Conservation (phyloP, 2,113 vertebrate genomes). For the Ornithorhynchus anatinus region DNA sequence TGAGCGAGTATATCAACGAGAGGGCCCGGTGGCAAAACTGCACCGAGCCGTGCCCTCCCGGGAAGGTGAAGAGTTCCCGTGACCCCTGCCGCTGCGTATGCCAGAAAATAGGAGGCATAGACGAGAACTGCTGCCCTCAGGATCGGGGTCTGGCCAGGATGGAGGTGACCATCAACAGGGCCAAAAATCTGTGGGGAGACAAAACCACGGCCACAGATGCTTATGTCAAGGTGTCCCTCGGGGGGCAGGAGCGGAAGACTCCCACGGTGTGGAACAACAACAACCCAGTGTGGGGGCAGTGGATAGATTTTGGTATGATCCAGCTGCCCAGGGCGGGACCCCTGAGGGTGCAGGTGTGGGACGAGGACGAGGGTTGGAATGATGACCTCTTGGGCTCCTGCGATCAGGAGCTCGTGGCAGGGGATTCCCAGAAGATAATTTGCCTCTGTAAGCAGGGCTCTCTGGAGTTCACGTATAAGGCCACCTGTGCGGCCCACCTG, state of each 20-base stretch:
- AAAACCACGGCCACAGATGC: slow-evolving; percentile 64
- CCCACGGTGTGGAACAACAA: slow-evolving; percentile 67
- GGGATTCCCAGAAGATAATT: neutral
- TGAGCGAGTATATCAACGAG: slow-evolving; percentile 62
- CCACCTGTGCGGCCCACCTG: slow-evolving; percentile 73
- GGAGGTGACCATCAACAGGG: slow-evolving; percentile 63
- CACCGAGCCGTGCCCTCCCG: slow-evolving; percentile 43
- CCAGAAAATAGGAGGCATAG: slow-evolving; percentile 48
- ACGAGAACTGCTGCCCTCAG: slow-evolving; percentile 76
- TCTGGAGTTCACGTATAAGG: slow-evolving; percentile 59
- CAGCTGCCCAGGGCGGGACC: slow-evolving; percentile 6
- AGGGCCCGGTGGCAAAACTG: slow-evolving; percentile 57
- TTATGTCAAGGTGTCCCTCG: slow-evolving; percentile 74
- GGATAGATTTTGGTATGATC: slow-evolving; percentile 61
- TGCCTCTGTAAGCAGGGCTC: slow-evolving; percentile 71
- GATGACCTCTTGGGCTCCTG: slow-evolving; percentile 83
- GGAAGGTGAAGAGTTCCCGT: slow-evolving; percentile 41
- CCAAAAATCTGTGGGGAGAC: slow-evolving; percentile 75
- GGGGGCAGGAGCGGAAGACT: slow-evolving; percentile 10
- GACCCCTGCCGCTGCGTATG: slow-evolving; percentile 80
- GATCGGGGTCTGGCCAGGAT: slow-evolving; percentile 72
- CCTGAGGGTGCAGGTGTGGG: slow-evolving; percentile 83
- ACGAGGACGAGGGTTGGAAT: slow-evolving; percentile 73
- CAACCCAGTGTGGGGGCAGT: slow-evolving; percentile 68
- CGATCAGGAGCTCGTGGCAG: slow-evolving; percentile 22